Evolutionary conservation across 2,113 vertebrate species (phyloP), one percentile per base, ranked within the genome.

Genomic region (Junco hyemalis): DNA sequence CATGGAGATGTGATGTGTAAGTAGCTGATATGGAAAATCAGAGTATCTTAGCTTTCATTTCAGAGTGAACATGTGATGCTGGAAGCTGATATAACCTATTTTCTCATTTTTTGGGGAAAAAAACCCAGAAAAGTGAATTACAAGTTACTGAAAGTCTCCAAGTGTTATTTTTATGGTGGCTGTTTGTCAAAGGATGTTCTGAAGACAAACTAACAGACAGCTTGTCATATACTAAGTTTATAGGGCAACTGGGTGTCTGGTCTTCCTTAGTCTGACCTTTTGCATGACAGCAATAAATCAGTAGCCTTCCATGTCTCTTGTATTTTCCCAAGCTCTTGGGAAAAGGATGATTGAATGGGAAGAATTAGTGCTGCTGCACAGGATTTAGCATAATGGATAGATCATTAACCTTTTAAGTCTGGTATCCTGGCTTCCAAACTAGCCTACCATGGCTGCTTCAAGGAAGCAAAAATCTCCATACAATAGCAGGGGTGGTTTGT

Each of bases 261-360:
- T 95, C 76, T 97, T 92, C 85, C 68, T 90, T 79, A 68, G 45
- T 64, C 48, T 97, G 95, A 96, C 88, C 93, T 96, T 92, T 90
- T 92, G 40, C 72, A 79, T 72, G 72, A 90, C 91, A 96, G 88
- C 92, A 74, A 93, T 96, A 93, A 92, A 97, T 96, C 95, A 96
- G n/a, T 40, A 78, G 12, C 64, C 40, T 84, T 92, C 76, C 77
- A 31, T 9, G 80, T 81, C 80, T 88, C 45, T 74, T 0, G 1
- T 78, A 93, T 93, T 96, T 91, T 96, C 53, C 65, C 0, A 11
- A 44, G 82, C 65, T 94, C 93, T 90, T 92, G 92, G 92, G 93
- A 92, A 96, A 96, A 90, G 60, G 57, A 93, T 90, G 80, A 78
- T 16, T 95, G 92, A 96, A 90, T 94, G 40, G 82, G 31, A 88